Base-by-base conservation (phyloP, 2,113 vertebrate genomes). In the Arvicanthis niloticus region DNA sequence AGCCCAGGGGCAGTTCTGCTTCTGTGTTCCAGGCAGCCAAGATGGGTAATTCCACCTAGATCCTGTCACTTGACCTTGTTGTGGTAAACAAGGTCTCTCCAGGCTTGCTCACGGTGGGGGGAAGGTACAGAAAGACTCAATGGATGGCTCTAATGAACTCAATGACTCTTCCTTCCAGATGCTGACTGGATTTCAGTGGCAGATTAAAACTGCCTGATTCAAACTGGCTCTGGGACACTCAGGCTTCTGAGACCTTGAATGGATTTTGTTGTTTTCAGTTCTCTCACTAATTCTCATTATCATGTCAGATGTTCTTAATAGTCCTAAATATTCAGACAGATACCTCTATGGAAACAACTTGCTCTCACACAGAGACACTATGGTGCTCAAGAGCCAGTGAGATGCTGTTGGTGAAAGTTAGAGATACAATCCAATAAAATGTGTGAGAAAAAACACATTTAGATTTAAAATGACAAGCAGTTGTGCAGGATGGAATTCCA, bases 181-280 rank as follows among this genome's bases (percentile, higher is more conserved):
- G n/a, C 42, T 88, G 68, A 42, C 75, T 77, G 51, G 34, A n/a
- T 34, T 16, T 51, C 53, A 80, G n/a, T 7, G 77, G 45, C 56
- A 72, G 24, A 68, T 87, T 40, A 84, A 92, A 93, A 67, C 15
- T 16, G 13, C 2, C 37, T n/a, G 12, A 29, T 70, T 72, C 9
- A 42, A 76, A 89, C 56, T 67, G 13, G 5, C 70, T 85, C 48
- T 91, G 70, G 40, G 40, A 62, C 24, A 75, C 21, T 53, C n/a
- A 58, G 7, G 19, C 24, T 89, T 93, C 76, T 76, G 37, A 42
- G 37, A 91, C 75, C 75, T 93, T 93, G 88, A 94, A n/a, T 85
- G 53, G 40, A 8, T 31, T 17, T 75, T 85, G 84, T 90, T 76
- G 22, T 65, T 91, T 93, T 81, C 19, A 6, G 17, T 91, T 77